Conservation (phyloP, 1,140 invertebrate genomes). For the Atopsyche davidsoni region DNA sequence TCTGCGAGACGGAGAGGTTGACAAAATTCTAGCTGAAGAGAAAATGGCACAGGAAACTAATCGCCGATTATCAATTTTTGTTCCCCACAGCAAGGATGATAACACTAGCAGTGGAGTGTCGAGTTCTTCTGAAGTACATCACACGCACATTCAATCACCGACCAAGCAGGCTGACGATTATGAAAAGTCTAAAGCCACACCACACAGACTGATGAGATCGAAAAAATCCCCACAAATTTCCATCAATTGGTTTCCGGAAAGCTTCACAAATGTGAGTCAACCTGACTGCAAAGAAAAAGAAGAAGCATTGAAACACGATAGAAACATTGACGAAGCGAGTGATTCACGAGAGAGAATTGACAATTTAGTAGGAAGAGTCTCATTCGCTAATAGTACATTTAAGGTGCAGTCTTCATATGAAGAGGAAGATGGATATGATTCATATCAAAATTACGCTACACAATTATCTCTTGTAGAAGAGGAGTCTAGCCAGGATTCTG, state of each 20-base stretch:
- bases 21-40: constrained; percentile 2
- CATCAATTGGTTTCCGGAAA: constrained; percentile 20
- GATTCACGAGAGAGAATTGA: constrained; percentile 12
- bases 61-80: constrained; percentile 14
- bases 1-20: not conserved
- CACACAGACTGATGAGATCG: constrained; percentile 10
- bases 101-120: constrained; percentile 30
- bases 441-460: constrained; percentile 18
- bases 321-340: not conserved
- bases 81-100: constrained; percentile 24
- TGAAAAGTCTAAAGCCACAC: constrained; percentile 3
- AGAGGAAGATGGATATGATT: constrained; percentile 11
- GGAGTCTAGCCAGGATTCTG: constrained; percentile 41
- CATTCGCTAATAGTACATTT: constrained; percentile 35
- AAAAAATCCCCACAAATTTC: constrained; percentile 15
- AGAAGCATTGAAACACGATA: constrained; percentile 7
- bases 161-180: constrained; percentile 2
- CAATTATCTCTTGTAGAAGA: constrained; percentile 47
- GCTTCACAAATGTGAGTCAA: constrained; percentile 2
- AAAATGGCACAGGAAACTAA: constrained; percentile 10
- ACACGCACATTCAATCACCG: constrained; percentile 3
- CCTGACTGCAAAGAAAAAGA: not conserved
- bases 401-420: constrained; percentile 33
- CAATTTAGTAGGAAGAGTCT: constrained; percentile 32
- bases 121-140: constrained; percentile 26